Evolutionary conservation across 2,113 vertebrate species (phyloP).

Genomic region (Sturnus vulgaris): DNA sequence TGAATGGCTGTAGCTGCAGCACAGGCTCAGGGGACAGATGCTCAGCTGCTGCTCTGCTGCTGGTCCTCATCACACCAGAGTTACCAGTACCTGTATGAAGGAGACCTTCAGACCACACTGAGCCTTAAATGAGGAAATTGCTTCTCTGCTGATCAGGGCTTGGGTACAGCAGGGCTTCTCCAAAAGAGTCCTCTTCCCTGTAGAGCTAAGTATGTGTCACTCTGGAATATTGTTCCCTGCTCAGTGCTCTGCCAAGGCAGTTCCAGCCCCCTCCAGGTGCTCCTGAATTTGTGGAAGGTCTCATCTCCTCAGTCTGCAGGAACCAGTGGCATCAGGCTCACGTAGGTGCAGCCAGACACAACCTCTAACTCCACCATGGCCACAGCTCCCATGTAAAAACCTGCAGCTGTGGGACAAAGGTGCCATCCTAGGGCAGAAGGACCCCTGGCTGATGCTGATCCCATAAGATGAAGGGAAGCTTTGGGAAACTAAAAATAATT

Average conservation of each 20-base stretch:
- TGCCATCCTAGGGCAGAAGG: neutral
- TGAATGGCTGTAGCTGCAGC: neutral
- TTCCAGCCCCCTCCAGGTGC: neutral
- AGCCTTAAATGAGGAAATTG: neutral
- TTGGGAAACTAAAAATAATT: neutral
- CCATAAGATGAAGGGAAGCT: neutral
- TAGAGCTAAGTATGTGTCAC: neutral
- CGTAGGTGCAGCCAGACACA: accelerated
- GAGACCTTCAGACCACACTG: neutral
- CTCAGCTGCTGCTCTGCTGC: neutral
- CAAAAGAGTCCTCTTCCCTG: neutral
- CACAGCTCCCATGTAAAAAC: neutral
- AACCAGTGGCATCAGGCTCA: neutral
- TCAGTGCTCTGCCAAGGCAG: neutral
- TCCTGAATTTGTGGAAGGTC: neutral
- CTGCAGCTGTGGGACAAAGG: neutral
- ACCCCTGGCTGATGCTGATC: neutral
- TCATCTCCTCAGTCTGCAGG: neutral
- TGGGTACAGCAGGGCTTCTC: neutral
- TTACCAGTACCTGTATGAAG: neutral
- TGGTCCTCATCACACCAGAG: neutral
- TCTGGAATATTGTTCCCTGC: neutral
- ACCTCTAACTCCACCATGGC: neutral
- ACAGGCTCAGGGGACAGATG: neutral
- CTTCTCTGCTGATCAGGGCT: neutral